Base-by-base conservation (phyloP, 2,888 invertebrate genomes). In the Cantharis rustica region DNA sequence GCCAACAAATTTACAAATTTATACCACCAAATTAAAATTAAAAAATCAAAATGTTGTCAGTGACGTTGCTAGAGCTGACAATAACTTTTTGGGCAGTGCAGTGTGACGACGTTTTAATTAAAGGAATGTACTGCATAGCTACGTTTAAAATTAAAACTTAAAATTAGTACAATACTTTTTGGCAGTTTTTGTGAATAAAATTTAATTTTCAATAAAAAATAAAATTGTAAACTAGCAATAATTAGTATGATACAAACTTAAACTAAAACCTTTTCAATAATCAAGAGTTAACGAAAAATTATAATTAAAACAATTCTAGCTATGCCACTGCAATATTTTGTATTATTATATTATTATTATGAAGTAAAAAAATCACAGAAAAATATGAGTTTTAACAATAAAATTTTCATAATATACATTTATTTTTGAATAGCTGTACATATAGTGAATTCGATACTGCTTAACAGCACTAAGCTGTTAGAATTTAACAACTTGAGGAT, bases 1-100 rank as follows among this genome's bases (percentile, higher is more conserved):
- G 75, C 78, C 78, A 78, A 72, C 75, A 77, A 77, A 75, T 72
- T 77, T 77, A 77, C 31, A 78, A 64, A 73, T 70, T 76, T 73
- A 75, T 71, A 78, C 78, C 78, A 78, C 73, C 75, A 75, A 77
- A 72, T 69, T 69, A 75, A 71, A 76, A 73, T 73, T 73, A 70
- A 26, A 73, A 26, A 73, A 73, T 71, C 73, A 76, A 79, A 72
- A 75, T 74, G 17, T 74, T 75, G 70, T 77, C 75, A 68, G 31
- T 63, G 62, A 27, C 71, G 16, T 71, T 66, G 75, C 71, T 75
- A 71, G 69, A 66, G 13, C 69, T 31, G 23, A 66, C 20, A 66
- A 23, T 17, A 66, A 20, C n/a, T 20, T 64, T 64, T 66, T 13
- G 64, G 64, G 64, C 64, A 66, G 64, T 66, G 64, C 64, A 66